Evolutionary conservation across 2,113 vertebrate genomes (phyloP).

Genomic region (human (Homo sapiens)): GRCh38 chrX:21457501-21458000

Average conservation of each 20-base stretch:
- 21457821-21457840: not conserved
- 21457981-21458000: not conserved
- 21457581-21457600: not conserved
- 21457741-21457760: not conserved
- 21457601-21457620: not conserved
- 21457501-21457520: not conserved
- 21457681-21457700: not conserved
- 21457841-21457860: not conserved
- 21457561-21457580: not conserved
- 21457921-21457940: constrained; percentile 38
- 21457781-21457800: not conserved
- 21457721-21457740: not conserved
- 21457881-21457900: not conserved
- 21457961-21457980: not conserved
- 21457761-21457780: not conserved
- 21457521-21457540: not conserved
- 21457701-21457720: not conserved
- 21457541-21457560: not conserved
- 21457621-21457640: not conserved
- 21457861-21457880: not conserved
- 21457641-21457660: not conserved
- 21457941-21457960: constrained; percentile 9
- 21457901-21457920: not conserved
- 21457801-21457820: not conserved
- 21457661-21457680: not conserved